These are phyloP conservation scores for Ylistrum balloti DNA, from an alignment of 1,140 invertebrate species.

Conservation along the genomic window DNA sequence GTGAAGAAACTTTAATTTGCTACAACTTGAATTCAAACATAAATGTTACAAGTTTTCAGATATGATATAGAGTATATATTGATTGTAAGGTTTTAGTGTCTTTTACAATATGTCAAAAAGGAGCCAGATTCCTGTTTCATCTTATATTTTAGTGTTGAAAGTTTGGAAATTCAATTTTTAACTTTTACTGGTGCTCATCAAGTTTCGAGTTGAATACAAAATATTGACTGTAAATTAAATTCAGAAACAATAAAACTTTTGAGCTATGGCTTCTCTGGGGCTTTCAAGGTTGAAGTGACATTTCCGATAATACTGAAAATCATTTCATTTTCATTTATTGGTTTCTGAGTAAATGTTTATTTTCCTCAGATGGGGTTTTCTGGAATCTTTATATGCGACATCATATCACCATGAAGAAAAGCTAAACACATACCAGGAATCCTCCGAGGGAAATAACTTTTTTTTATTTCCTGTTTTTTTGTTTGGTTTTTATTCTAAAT, in stretches of 20 bases:
- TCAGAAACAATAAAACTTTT: not conserved
- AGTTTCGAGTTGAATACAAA: not conserved
- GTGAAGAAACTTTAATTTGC: no score
- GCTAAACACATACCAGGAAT: not conserved
- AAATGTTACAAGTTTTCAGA: no score
- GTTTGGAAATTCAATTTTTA: not conserved
- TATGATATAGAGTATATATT: no score
- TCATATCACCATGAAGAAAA: not conserved
- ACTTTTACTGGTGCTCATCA: not conserved
- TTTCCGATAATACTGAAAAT: not conserved
- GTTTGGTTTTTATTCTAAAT: not conserved
- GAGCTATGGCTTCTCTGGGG: not conserved
- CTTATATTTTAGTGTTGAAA: not conserved
- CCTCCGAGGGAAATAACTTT: not conserved
- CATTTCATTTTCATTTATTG: not conserved
- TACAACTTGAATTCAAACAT: no score
- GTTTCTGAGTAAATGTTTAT: constrained; percentile 13
- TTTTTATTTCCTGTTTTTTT: not conserved
- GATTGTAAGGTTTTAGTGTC: no score
- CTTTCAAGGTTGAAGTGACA: not conserved
- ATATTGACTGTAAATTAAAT: not conserved
- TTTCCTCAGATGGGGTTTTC: not conserved
- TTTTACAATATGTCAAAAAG: not conserved
- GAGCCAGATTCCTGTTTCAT: not conserved
- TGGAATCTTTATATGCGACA: not conserved